Evolutionary conservation across 1,140 invertebrate genomes (phyloP).

Genomic region (Aradophagus sp.): DNA sequence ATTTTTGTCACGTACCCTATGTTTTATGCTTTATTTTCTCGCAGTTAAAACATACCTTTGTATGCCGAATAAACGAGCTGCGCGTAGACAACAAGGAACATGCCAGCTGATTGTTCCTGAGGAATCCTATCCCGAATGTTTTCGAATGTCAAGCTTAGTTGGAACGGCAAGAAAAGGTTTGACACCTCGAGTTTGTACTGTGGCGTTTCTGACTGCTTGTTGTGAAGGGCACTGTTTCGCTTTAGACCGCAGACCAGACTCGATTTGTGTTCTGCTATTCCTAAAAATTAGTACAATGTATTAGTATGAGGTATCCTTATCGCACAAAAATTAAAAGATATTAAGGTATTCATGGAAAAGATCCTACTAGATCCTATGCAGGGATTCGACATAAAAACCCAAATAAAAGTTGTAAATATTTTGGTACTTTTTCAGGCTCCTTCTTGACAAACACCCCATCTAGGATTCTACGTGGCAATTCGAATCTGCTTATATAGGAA

Average conservation of each 20-base stretch:
- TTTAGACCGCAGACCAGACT: constrained; percentile 72
- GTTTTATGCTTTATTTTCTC: background rate
- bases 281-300: constrained; percentile 49
- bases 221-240: constrained; percentile 73
- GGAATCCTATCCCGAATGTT: constrained; percentile 74
- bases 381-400: too few species aligned
- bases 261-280: constrained; percentile 56
- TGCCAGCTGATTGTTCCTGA: constrained; percentile 70
- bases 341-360: background rate
- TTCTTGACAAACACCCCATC: too few species aligned
- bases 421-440: too few species aligned
- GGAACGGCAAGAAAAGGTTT: constrained; percentile 82
- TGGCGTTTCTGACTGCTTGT: constrained; percentile 52
- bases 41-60: constrained; percentile 76
- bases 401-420: too few species aligned
- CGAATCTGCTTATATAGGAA: too few species aligned
- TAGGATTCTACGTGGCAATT: too few species aligned
- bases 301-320: too few species aligned
- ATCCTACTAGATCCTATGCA: too few species aligned
- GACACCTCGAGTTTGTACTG: constrained; percentile 56
- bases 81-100: constrained; percentile 83
- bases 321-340: background rate
- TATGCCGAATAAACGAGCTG: constrained; percentile 84
- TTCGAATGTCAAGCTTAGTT: constrained; percentile 81
- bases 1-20: too few species aligned